Percentiles rank a stretch among this genome's conserved stretches.
phyloP scores from a whole-genome alignment of 1,140 invertebrate genomes.

The Ostrea edulis region DNA sequence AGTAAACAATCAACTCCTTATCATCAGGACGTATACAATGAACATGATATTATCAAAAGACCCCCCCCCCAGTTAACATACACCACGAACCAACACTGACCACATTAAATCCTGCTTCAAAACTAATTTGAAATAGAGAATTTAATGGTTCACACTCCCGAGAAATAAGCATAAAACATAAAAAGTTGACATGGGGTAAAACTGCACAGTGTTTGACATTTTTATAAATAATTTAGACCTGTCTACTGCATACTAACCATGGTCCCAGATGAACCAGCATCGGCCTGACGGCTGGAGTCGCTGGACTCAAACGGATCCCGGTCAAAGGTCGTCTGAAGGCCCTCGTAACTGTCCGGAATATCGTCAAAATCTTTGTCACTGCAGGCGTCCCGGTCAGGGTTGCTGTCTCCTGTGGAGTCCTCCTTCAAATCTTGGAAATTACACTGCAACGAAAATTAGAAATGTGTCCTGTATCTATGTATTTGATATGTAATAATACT shows the following conservation, averaged over 20 bases:
- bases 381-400: background rate
- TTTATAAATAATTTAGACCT: background rate
- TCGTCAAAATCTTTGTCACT: slow-evolving; percentile 5
- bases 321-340: background rate
- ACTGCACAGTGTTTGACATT: too few species aligned
- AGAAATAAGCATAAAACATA: too few species aligned
- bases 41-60: background rate
- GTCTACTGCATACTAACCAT: background rate
- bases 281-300: background rate
- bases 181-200: too few species aligned
- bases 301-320: background rate
- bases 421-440: background rate
- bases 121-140: too few species aligned
- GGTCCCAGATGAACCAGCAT: background rate
- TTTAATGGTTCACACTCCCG: too few species aligned
- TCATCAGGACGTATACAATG: too few species aligned
- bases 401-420: background rate
- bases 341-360: slow-evolving; percentile 27
- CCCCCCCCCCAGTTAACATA: too few species aligned
- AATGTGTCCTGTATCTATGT: background rate
- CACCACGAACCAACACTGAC: too few species aligned
- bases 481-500: too few species aligned
- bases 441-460: background rate
- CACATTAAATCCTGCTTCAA: too few species aligned
- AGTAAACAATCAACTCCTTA: too few species aligned